phyloP scores from a whole-genome alignment of 2,888 invertebrate genomes.

The Acanthopleura granulata region DNA sequence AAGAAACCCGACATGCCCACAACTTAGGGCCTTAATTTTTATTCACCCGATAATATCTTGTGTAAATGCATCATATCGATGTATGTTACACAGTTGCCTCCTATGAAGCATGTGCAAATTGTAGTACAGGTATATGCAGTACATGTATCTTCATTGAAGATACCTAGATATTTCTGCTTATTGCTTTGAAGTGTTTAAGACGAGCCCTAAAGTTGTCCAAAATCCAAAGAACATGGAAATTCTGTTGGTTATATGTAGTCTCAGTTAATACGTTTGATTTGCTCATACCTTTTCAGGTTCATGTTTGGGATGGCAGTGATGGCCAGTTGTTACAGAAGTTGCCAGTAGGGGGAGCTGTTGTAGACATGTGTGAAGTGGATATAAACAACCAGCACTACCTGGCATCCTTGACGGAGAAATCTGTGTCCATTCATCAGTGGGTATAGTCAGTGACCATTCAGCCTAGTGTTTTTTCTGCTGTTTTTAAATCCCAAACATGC shows the following conservation, averaged over 20 bases:
- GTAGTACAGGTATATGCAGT: too few species aligned
- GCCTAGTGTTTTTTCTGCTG: not conserved
- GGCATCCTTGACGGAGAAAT: conserved; percentile 56
- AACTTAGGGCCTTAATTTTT: too few species aligned
- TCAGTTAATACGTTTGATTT: not conserved
- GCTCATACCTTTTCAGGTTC: conserved; percentile 41
- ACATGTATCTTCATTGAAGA: too few species aligned
- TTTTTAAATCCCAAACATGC: too few species aligned
- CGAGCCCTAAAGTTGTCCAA: too few species aligned
- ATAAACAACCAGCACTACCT: conserved; percentile 50
- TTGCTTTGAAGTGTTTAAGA: not conserved
- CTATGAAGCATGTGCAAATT: too few species aligned
- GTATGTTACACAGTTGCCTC: too few species aligned
- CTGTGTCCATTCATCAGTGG: conserved; percentile 52
- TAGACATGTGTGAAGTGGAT: conserved; percentile 52
- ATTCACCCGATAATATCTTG: too few species aligned
- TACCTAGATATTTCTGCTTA: not conserved
- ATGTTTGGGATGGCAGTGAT: conserved; percentile 59
- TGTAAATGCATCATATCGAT: too few species aligned
- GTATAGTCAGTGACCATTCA: conserved; percentile 21
- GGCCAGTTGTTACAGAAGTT: conserved; percentile 54
- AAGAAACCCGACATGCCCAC: conserved; percentile 54
- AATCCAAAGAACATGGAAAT: not conserved
- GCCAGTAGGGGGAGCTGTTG: conserved; percentile 42
- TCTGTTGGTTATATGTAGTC: not conserved